Conservation (phyloP, 2,113 vertebrate species). For the Ammospiza nelsoni region DNA sequence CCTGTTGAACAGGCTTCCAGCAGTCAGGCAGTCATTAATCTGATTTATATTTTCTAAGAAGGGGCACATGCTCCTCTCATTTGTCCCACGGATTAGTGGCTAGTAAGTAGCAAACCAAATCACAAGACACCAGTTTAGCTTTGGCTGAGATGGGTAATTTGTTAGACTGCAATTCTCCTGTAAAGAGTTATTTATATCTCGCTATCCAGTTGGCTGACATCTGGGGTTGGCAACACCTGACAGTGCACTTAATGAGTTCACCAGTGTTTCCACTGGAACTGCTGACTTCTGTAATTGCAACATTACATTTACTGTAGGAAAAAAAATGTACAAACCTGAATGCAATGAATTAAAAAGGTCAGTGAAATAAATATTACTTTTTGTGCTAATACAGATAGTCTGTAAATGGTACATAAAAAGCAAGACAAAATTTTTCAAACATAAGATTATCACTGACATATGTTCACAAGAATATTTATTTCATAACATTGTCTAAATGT, state of each 20-base stretch:
- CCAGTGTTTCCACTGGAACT: constrained; percentile 52
- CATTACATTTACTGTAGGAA: constrained; percentile 21
- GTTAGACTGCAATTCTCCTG: constrained; percentile 45
- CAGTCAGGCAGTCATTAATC: not conserved
- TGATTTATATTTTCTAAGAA: constrained; percentile 5
- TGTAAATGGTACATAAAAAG: constrained; percentile 1
- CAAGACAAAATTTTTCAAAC: not conserved
- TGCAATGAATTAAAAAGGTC: constrained; percentile 64
- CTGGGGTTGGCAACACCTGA: constrained; percentile 68
- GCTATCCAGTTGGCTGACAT: constrained; percentile 58
- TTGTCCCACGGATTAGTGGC: not conserved
- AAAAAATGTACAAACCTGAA: constrained; percentile 20
- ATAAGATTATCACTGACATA: not conserved
- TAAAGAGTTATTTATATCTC: constrained; percentile 61
- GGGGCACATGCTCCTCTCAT: not conserved
- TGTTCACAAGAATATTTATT: constrained; percentile 27
- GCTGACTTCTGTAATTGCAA: constrained; percentile 63
- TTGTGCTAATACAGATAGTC: constrained; percentile 40
- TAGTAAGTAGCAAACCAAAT: constrained; percentile 40
- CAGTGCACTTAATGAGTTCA: constrained; percentile 71
- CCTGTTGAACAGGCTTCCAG: not conserved
- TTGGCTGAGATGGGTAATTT: constrained; percentile 21
- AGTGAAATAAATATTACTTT: constrained; percentile 56
- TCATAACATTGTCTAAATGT: not conserved
- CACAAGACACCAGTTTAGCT: not conserved